Evolutionary conservation across 1,140 invertebrate genomes (phyloP).

Genomic region (Leguminivora glycinivorella): DNA sequence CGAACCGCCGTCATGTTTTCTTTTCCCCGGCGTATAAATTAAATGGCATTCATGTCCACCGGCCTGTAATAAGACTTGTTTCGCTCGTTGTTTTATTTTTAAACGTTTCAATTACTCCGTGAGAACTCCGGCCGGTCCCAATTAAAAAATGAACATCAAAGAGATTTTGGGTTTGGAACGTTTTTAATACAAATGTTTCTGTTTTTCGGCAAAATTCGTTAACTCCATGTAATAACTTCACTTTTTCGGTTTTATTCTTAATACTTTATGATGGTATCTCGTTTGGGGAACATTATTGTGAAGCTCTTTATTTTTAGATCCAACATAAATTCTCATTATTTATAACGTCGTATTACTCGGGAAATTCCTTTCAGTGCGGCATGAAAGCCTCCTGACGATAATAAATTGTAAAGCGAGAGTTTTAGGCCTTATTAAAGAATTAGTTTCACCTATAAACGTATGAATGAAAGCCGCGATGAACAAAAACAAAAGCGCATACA

Average conservation of each 20-base stretch:
- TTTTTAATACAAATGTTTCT: slow-evolving; percentile 8
- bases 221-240: slow-evolving; percentile 17
- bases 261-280: background rate
- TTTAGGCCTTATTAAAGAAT: background rate
- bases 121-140: slow-evolving; percentile 23
- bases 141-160: slow-evolving; percentile 28
- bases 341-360: background rate
- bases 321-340: slow-evolving; percentile 8
- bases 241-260: slow-evolving; percentile 10
- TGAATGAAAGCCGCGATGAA: background rate
- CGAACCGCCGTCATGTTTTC: slow-evolving; percentile 25
- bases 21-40: slow-evolving; percentile 25
- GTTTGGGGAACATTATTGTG: slow-evolving; percentile 1
- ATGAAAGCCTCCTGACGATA: background rate
- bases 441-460: slow-evolving; percentile 10
- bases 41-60: slow-evolving; percentile 28
- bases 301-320: slow-evolving; percentile 5
- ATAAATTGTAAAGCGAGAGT: background rate
- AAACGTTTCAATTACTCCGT: slow-evolving; percentile 26
- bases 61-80: slow-evolving; percentile 27
- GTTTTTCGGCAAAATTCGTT: background rate
- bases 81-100: slow-evolving; percentile 26
- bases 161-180: slow-evolving; percentile 21
- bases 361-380: slow-evolving; percentile 1
- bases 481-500: slow-evolving; percentile 10